A percentile compares a stretch with the other conserved stretches of the same genome.
phyloP scores from a whole-genome alignment of 1,140 invertebrate species.

The Eurytemora carolleeae region DNA sequence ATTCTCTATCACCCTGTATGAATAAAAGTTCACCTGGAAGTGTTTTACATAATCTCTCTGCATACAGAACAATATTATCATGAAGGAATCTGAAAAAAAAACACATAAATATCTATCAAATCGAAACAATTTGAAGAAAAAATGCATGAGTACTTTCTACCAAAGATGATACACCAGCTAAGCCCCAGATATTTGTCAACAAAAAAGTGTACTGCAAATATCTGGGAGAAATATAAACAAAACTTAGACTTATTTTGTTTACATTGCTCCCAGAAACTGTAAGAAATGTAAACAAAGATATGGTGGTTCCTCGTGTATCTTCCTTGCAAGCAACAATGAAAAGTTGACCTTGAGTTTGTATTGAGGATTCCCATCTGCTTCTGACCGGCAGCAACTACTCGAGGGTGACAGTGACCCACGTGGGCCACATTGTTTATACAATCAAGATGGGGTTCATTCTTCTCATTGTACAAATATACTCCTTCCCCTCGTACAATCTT shows the following conservation, averaged over 20 bases:
- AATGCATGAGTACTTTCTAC: not conserved
- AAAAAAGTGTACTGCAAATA: not conserved
- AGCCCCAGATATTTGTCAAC: too few species aligned
- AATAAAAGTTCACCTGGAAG: not conserved
- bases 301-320: too few species aligned
- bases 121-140: not conserved
- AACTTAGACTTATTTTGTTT: not conserved
- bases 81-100: slow-evolving; percentile 54
- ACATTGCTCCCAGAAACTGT: not conserved
- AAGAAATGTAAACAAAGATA: too few species aligned
- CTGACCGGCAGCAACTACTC: not conserved
- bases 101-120: not conserved
- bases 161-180: not conserved
- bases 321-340: too few species aligned
- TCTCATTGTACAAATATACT: not conserved
- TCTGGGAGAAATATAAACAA: not conserved
- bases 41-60: slow-evolving; percentile 46
- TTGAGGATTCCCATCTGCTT: not conserved
- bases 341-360: not conserved
- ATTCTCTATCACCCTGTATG: not conserved
- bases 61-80: slow-evolving; percentile 78
- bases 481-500: slow-evolving; percentile 13
- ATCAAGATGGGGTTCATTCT: not conserved
- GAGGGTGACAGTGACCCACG: slow-evolving; percentile 75
- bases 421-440: slow-evolving; percentile 62